Conservation (phyloP, 2,113 vertebrate genomes). For the Tauraco erythrolophus region DNA sequence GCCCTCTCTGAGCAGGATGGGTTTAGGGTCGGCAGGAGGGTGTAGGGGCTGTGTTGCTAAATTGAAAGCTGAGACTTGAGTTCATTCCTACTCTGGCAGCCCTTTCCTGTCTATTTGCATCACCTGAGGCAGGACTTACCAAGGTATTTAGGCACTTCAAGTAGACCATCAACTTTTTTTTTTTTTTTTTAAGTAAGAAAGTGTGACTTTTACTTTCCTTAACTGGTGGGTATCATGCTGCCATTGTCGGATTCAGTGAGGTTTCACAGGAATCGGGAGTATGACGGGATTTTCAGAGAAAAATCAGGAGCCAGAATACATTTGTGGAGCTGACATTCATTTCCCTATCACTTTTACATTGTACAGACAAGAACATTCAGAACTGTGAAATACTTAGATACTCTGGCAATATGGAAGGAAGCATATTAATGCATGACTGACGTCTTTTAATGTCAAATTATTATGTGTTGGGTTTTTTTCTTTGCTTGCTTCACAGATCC, state of each 20-base stretch:
- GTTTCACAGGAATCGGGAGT: neutral
- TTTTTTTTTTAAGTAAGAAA: neutral
- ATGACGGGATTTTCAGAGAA: neutral
- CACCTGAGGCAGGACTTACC: neutral
- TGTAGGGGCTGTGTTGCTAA: neutral
- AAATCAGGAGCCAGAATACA: neutral
- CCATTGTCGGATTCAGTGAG: neutral
- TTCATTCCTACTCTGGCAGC: neutral
- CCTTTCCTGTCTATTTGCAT: neutral
- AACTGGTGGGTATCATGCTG: neutral
- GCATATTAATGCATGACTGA: accelerated
- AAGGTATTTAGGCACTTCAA: neutral
- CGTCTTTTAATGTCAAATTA: neutral
- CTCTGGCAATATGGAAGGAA: neutral
- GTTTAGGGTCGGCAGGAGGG: neutral
- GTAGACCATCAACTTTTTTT: neutral
- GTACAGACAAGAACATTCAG: neutral
- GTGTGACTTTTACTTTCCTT: neutral
- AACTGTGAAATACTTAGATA: accelerated
- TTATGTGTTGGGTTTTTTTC: too few relatives aligned
- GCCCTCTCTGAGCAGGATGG: neutral
- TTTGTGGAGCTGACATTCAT: neutral
- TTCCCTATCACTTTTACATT: neutral
- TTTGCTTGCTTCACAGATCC: conserved; percentile 81
- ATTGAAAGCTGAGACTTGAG: neutral